Evolutionary conservation across 35 echinoderm and acorn worm genomes (phyloP).

Genomic region (Nesometra sesokonis): DNA sequence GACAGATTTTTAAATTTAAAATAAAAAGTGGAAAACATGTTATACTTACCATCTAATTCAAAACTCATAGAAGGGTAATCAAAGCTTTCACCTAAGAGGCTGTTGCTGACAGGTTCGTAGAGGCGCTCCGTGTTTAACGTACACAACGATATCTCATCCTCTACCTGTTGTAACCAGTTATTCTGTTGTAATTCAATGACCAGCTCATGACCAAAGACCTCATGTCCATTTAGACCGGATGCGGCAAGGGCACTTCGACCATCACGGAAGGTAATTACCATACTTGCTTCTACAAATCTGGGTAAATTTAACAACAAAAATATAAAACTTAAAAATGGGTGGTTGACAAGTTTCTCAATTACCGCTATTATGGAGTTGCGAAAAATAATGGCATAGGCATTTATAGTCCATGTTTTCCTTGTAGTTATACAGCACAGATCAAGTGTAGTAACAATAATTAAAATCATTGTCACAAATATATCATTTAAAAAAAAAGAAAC

Average conservation of each 20-base stretch:
- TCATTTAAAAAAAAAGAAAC: too few species aligned
- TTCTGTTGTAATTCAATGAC: constrained; percentile 54
- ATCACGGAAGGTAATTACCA: constrained; percentile 73
- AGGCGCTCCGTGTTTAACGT: constrained; percentile 81
- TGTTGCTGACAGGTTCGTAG: constrained; percentile 47
- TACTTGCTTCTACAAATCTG: constrained; percentile 71
- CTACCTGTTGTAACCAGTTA: constrained; percentile 54
- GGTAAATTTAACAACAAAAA: too few species aligned
- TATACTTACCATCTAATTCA: constrained; percentile 71
- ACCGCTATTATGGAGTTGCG: too few species aligned
- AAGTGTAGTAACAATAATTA: too few species aligned
- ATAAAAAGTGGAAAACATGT: neutral
- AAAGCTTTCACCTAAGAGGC: constrained; percentile 71
- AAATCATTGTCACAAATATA: too few species aligned
- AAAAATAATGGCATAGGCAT: too few species aligned
- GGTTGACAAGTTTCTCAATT: too few species aligned
- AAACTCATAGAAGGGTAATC: constrained; percentile 91
- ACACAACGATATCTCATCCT: constrained; percentile 85
- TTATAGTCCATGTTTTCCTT: too few species aligned
- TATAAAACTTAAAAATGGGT: too few species aligned
- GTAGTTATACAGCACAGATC: too few species aligned
- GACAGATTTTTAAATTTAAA: too few species aligned
- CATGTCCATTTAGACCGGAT: constrained; percentile 2
- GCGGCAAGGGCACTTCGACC: constrained; percentile 56
- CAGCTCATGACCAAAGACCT: constrained; percentile 50